phyloP scores from a whole-genome alignment of 2,888 invertebrate genomes.

The Nomada ruficornis region DNA sequence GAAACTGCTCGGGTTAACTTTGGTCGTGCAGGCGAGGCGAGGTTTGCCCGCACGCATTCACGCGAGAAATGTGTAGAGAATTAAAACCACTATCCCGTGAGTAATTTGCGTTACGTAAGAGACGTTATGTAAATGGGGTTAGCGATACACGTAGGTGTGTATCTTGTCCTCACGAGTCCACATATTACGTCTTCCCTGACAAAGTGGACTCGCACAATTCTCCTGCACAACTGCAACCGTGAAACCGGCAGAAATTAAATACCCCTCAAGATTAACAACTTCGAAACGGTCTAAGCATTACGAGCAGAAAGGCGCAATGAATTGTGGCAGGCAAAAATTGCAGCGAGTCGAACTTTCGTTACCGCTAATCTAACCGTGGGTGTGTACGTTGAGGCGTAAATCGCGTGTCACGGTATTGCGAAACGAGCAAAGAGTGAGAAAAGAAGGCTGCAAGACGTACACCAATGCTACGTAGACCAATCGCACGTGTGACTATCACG shows the following conservation, averaged over 20 bases:
- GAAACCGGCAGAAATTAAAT: slow-evolving; percentile 19
- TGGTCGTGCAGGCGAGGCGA: background rate
- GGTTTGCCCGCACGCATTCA: background rate
- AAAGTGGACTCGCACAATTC: slow-evolving; percentile 4
- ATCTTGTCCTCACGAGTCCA: slow-evolving; percentile 1
- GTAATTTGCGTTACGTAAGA: slow-evolving; percentile 16
- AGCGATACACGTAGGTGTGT: slow-evolving; percentile 5
- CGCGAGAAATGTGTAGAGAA: background rate
- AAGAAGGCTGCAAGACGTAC: background rate
- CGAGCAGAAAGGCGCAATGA: background rate
- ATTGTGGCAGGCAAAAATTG: background rate
- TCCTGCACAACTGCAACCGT: background rate
- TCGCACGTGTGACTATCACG: slow-evolving; percentile 82
- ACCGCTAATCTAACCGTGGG: background rate
- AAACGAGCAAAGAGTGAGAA: background rate
- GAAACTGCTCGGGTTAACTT: background rate
- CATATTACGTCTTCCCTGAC: slow-evolving; percentile 13
- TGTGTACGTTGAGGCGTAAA: background rate
- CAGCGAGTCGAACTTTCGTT: background rate
- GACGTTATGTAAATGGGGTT: slow-evolving; percentile 17
- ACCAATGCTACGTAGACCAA: slow-evolving; percentile 67
- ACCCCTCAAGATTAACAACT: background rate
- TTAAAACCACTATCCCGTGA: background rate
- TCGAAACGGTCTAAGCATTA: background rate
- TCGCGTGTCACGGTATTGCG: slow-evolving; percentile 1